Evolutionary conservation across 1,140 invertebrate species (phyloP).

Genomic region (Cotesia vestalis): DNA sequence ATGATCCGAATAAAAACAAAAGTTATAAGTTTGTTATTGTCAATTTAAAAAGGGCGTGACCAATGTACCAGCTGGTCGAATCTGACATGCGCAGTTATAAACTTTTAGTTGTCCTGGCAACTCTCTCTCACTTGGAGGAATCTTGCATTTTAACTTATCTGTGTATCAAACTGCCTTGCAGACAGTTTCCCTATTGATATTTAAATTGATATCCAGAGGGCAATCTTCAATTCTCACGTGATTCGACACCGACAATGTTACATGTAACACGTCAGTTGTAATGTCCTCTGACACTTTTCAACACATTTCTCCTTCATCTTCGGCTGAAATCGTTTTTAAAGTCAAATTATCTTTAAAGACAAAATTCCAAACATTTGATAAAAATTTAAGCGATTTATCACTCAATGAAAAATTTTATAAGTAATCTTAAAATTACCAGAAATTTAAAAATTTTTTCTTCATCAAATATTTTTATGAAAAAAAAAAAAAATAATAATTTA

Average conservation of each 20-base stretch:
- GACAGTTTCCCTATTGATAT: conserved; percentile 28
- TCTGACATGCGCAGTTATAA: conserved; percentile 47
- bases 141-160: conserved; percentile 38
- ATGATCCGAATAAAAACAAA: not conserved
- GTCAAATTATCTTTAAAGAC: too few species aligned
- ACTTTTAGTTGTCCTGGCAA: conserved; percentile 48
- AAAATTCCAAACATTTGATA: too few species aligned
- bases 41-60: conserved; percentile 52
- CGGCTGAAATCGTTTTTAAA: too few species aligned
- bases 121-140: conserved; percentile 32
- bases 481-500: too few species aligned
- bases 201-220: conserved; percentile 11
- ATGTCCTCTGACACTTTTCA: too few species aligned
- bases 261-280: too few species aligned
- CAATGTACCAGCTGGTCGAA: conserved; percentile 43
- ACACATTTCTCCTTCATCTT: too few species aligned
- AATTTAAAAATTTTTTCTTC: too few species aligned
- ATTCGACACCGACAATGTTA: conserved; percentile 8
- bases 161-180: conserved; percentile 29
- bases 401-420: too few species aligned
- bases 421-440: too few species aligned
- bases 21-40: conserved; percentile 29
- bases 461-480: too few species aligned
- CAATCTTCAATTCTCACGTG: conserved; percentile 4
- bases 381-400: too few species aligned